Evolutionary conservation across 2,797 vertebrate species (phyloP), one percentile per base, ranked within the genome.

Genomic region (Aphelocoma californica): DNA sequence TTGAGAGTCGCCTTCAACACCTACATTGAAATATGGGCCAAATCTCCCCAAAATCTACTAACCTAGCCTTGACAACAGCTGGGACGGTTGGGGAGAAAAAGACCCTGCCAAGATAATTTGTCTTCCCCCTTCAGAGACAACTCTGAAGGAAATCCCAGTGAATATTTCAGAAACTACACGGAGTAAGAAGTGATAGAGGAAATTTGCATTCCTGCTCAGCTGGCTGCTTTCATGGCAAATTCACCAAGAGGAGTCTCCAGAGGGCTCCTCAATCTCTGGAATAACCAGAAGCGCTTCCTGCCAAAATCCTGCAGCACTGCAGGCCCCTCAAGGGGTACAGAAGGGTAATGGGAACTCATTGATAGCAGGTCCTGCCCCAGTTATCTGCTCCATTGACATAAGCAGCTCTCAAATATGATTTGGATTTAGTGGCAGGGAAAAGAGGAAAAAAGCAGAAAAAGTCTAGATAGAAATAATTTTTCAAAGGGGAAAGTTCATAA

Each of bases 301-400:
- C 65, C 60, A 7, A 66, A 32, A 42, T 54, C 57, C 88, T 58
- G 47, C 51, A 70, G 91, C 51, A 53, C 54, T 51, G 32, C 57
- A 51, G 51, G 24, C 54, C 80, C 78, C 72, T 78, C 38, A 3
- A 54, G 36, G 29, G 56, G 31, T 44, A 50, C n/a, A 28, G 56
- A 31, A 48, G 42, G 25, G 67, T 66, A 86, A 80, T 48, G 34
- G 71, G 64, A 84, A 11, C 83, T 51, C 75, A 84, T 42, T 67
- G 77, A 73, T 19, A 58, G 23, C 56, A 93, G 64, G 64, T 88
- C 64, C 60, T 96, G 90, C 57, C 88, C 73, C 86, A 91, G 4
- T 78, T 91, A 91, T 51, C 74, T 64, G 57, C 91, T 92, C 73
- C 92, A 80, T 19, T 95, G 88, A 72, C 67, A 78, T 44, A 75